These are phyloP conservation scores for Teleopsis dalmanni DNA, from an alignment of 1,140 invertebrate species.

Conservation along the genomic window DNA sequence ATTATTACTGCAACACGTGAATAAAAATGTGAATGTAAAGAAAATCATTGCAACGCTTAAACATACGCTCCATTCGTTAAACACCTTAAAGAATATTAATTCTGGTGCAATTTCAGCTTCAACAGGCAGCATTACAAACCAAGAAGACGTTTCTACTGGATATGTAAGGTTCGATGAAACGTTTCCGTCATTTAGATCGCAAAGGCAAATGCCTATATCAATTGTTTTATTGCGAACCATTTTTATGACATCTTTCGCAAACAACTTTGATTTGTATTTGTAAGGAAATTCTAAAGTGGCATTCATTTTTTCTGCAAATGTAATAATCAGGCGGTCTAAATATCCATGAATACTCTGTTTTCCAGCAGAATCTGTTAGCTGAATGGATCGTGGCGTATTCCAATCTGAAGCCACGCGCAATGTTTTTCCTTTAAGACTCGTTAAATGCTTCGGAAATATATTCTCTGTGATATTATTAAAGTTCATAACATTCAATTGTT, in stretches of 20 bases:
- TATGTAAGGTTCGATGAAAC: neutral
- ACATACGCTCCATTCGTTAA: no score
- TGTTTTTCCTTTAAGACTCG: neutral
- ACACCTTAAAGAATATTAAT: no score
- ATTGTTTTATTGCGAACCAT: no score
- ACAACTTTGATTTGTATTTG: no score
- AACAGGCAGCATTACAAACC: constrained; percentile 1
- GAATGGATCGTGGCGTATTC: neutral
- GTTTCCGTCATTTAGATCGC: no score
- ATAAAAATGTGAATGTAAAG: no score
- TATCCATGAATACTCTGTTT: neutral
- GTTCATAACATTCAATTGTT: no score
- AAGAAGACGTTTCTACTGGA: neutral
- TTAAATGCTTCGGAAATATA: neutral
- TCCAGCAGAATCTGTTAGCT: neutral
- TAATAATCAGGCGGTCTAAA: neutral
- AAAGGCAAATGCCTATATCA: no score
- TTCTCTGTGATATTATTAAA: neutral
- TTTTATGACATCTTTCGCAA: no score
- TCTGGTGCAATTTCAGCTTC: neutral
- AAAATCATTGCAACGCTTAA: no score
- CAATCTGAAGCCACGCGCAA: neutral
- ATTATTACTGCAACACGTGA: no score
- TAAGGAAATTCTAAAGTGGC: no score
- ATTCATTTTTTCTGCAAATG: neutral